Percentiles rank a stretch among this genome's conserved stretches.
Evolutionary conservation across 1,140 invertebrate genomes (phyloP).

Genomic region (Cydia strobilella): DNA sequence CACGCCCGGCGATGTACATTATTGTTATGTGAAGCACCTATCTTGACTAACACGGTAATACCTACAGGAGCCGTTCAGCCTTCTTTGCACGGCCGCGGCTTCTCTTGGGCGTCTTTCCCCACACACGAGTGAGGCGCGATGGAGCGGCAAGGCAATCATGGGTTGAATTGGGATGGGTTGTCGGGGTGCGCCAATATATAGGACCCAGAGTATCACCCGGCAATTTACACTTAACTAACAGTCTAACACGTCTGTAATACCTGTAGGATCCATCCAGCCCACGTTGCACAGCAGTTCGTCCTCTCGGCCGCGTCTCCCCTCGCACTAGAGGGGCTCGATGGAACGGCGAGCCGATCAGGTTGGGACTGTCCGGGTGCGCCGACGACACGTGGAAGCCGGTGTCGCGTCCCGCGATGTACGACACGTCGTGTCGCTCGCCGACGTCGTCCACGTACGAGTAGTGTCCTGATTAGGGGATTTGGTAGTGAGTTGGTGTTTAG

Average conservation of each 20-base stretch:
- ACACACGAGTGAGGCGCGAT: conserved; percentile 75
- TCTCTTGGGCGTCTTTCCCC: conserved; percentile 80
- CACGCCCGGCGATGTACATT: conserved; percentile 84
- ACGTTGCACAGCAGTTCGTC: conserved; percentile 82
- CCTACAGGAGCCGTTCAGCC: conserved; percentile 83
- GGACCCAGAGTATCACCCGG: conserved; percentile 84
- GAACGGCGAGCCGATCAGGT: conserved; percentile 80
- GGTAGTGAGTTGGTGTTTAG: background rate
- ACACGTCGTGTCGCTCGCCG: conserved; percentile 85
- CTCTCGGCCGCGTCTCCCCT: conserved; percentile 79
- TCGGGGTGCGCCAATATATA: conserved; percentile 79
- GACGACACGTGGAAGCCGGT: conserved; percentile 87
- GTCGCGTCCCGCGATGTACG: conserved; percentile 85
- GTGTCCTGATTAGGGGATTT: conserved; percentile 67
- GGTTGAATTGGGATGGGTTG: too few species aligned
- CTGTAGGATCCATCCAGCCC: conserved; percentile 83
- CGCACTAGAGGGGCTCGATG: conserved; percentile 78
- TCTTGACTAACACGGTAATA: conserved; percentile 39
- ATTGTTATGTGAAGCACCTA: too few species aligned
- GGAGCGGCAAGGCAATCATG: conserved; percentile 81
- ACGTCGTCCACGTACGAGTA: conserved; percentile 86
- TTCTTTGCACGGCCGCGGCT: conserved; percentile 81
- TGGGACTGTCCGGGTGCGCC: conserved; percentile 83
- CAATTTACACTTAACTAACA: conserved; percentile 78
- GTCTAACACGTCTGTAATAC: conserved; percentile 46